phyloP scores from a whole-genome alignment of 2,113 vertebrate genomes.

The Strigops habroptila region DNA sequence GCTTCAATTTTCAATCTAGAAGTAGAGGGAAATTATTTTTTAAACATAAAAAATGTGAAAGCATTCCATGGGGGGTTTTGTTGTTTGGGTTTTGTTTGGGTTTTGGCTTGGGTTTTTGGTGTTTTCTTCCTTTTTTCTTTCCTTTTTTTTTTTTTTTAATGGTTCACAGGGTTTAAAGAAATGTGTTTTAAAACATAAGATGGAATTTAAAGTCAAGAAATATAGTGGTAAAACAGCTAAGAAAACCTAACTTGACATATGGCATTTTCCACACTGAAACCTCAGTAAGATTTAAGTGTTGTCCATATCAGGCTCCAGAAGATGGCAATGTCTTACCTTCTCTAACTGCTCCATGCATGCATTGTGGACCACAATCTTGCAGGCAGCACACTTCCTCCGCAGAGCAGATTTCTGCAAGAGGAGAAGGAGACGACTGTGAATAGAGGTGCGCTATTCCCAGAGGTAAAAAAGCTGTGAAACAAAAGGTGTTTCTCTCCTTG shows the following conservation, averaged over 20 bases:
- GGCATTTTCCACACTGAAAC: not conserved
- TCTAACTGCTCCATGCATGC: conserved; percentile 94
- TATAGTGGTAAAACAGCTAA: not conserved
- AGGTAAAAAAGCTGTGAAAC: not conserved
- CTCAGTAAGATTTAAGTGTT: not conserved
- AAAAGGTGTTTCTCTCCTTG: not conserved
- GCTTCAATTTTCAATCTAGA: not conserved
- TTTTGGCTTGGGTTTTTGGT: not conserved
- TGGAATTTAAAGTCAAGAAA: not conserved
- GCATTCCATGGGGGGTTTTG: not conserved
- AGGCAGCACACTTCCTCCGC: conserved; percentile 93
- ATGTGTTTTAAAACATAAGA: not conserved
- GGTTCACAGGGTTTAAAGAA: rapidly evolving
- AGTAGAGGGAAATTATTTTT: not conserved
- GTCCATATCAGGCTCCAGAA: not conserved
- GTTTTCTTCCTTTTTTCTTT: rapidly evolving
- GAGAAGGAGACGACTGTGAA: conserved; percentile 30
- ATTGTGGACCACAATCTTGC: conserved; percentile 94
- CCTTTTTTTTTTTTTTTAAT: not conserved
- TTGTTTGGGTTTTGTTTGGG: not conserved
- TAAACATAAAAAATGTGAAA: not conserved
- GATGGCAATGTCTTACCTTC: conserved; percentile 84
- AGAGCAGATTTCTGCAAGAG: conserved; percentile 89
- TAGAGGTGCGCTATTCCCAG: not conserved
- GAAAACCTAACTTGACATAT: not conserved